These are phyloP conservation scores for Drosophila watanabei DNA, from an alignment of 1,140 invertebrate species.

Conservation along the genomic window DNA sequence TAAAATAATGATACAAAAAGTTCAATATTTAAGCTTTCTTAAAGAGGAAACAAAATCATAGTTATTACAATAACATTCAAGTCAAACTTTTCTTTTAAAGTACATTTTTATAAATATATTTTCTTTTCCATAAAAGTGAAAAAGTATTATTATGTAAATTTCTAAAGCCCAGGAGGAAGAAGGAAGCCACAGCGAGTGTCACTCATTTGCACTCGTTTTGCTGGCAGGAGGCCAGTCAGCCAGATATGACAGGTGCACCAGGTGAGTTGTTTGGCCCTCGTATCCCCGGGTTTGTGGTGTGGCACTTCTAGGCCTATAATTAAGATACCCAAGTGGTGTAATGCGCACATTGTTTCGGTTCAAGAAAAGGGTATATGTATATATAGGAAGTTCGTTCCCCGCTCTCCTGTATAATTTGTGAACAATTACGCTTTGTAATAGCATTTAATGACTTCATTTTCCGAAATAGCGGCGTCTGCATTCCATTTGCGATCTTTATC, in stretches of 20 bases:
- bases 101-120: not conserved
- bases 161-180: constrained; percentile 5
- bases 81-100: not conserved
- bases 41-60: not conserved
- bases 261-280: not conserved
- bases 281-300: constrained; percentile 19
- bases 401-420: constrained; percentile 74
- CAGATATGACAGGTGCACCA: constrained; percentile 75
- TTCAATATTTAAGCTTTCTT: not conserved
- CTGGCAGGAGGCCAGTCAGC: constrained; percentile 5
- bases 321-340: constrained; percentile 77
- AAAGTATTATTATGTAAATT: constrained; percentile 64
- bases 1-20: not conserved
- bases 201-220: constrained; percentile 63
- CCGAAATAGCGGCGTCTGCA: constrained; percentile 57
- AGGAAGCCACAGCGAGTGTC: constrained; percentile 51
- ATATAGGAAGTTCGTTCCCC: constrained; percentile 60
- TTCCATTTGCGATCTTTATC: constrained; percentile 64
- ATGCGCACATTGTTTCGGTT: constrained; percentile 66
- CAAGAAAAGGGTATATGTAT: constrained; percentile 48
- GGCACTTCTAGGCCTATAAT: constrained; percentile 65
- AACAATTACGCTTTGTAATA: constrained; percentile 85
- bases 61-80: not conserved
- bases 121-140: constrained; percentile 5
- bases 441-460: constrained; percentile 83